Evolutionary conservation across 1,140 invertebrate species (phyloP), one percentile per base, ranked within the genome.

Genomic region (Antheraea mylitta): DNA sequence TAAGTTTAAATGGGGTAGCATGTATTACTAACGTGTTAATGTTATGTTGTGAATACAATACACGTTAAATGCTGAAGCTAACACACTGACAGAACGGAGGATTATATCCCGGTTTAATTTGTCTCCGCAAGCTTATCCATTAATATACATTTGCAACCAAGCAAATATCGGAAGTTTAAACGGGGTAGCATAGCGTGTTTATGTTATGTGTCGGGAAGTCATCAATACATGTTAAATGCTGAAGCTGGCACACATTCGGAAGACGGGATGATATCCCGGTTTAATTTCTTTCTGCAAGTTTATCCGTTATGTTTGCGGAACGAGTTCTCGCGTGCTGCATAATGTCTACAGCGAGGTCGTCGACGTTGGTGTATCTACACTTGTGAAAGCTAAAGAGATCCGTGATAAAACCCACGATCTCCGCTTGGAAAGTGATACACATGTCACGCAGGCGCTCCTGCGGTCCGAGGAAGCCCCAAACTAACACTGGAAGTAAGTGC

Each of bases 391-490:
- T 98, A 91, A 99, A 99, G 77, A 99, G 95, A 89, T 99, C 98
- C 30, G 94, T 90, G 53, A 99, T 94, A 82, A 98, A 98, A 45
- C 96, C 96, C 58, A 98, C 94, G 3, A 99, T 95, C 91, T 99
- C 96, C 72, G 98, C 96, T 92, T 97, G 97, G 87, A 99, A 99
- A 85, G 96, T 96, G 65, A 95, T 92, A 85, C 98, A 99, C 10
- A 98, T 95, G 60, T 97, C 95, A 72, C 96, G 96, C 3, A 99
- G 90, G 64, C 96, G 94, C 77, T 97, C 96, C 80, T 98, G 96
- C 0, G 98, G 97, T 0, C 99, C 99, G 36, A 99, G 93, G 89
- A 99, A 99, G 13, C 98, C 99, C 98, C 98, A 99, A 0, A 98
- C 98, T 74, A 99, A 94, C 13, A 99, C 94, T 0, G 99, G 98